phyloP scores from a whole-genome alignment of 2,888 invertebrate species.

The Iselma pallidipennis region DNA sequence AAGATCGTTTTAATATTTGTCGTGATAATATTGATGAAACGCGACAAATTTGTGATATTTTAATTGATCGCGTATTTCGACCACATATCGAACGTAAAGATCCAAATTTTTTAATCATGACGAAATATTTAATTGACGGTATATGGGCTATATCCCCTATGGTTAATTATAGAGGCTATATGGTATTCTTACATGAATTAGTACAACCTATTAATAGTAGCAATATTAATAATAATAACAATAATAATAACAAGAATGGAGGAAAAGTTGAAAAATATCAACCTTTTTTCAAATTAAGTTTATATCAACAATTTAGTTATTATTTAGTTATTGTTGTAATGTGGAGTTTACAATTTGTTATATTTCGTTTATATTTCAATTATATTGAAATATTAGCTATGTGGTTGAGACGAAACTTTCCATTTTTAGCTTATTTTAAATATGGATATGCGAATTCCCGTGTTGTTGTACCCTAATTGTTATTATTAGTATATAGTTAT shows the following conservation, averaged over 20 bases:
- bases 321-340: slow-evolving; percentile 20
- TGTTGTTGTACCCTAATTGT: slow-evolving; percentile 44
- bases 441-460: slow-evolving; percentile 66
- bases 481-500: too few relatives aligned
- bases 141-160: slow-evolving; percentile 69
- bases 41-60: slow-evolving; percentile 61
- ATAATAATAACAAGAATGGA: slow-evolving; percentile 15
- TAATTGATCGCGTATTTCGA: slow-evolving; percentile 64
- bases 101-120: slow-evolving; percentile 68
- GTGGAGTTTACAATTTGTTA: slow-evolving; percentile 43
- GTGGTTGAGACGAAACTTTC: slow-evolving; percentile 67
- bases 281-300: slow-evolving; percentile 14
- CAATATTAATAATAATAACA: not conserved
- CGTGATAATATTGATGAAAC: slow-evolving; percentile 66
- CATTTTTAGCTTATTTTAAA: slow-evolving; percentile 68
- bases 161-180: slow-evolving; percentile 62
- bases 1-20: slow-evolving; percentile 78
- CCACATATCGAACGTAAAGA: slow-evolving; percentile 65
- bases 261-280: slow-evolving; percentile 24
- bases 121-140: slow-evolving; percentile 66
- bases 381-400: slow-evolving; percentile 62
- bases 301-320: slow-evolving; percentile 19
- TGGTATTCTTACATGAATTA: slow-evolving; percentile 52
- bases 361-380: slow-evolving; percentile 66
- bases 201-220: slow-evolving; percentile 3